Base-by-base conservation (phyloP, 2,888 invertebrate species). In the Cynaeus angustus region DNA sequence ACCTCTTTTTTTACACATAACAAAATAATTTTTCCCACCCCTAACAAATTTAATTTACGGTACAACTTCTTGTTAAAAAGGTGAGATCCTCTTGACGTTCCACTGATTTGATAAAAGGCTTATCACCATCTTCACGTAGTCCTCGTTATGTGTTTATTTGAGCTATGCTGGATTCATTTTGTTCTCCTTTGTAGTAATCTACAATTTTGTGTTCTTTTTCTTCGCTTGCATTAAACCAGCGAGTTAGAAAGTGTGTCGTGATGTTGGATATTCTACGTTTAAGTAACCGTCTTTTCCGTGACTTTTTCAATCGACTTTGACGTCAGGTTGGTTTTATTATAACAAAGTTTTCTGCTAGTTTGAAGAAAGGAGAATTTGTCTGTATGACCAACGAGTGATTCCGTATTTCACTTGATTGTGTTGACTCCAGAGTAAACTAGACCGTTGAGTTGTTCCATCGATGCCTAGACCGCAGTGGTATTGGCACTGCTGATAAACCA, bases 1-100 rank as follows among this genome's bases (percentile, higher is more conserved):
- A 91, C 85, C 75, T 88, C 88, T 71, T 86, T 88, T n/a, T 30
- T 83, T 83, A 5, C 8, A 14, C n/a, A 3, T 46, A n/a, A 21
- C 46, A 14, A 46, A 46, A 9, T 46, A 46, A 5, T 6, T 46
- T n/a, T 16, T 13, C 5, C 16, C n/a, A 9, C 13, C 5, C 4
- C 4, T n/a, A 3, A 16, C 14, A 16, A 46, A 46, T 16, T 3
- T 46, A 6, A 46, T 46, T 46, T 1, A 6, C 13, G 13, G 16
- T 16, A 9, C 8, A 46, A 46, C 46, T 46, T 6, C 9, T 7
- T 7, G 46, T 46, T n/a, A 46, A 16, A 21, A 46, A 16, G 6
- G 14, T 46, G 16, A 46, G 3, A 46, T 21, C 16, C 16, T 8
- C 8, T 8, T 16, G 46, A 16, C 5, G 6, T 46, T n/a, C 1